Evolutionary conservation across 2,797 vertebrate species (phyloP), one percentile per base, ranked within the genome.

Genomic region (Microhierax caerulescens): DNA sequence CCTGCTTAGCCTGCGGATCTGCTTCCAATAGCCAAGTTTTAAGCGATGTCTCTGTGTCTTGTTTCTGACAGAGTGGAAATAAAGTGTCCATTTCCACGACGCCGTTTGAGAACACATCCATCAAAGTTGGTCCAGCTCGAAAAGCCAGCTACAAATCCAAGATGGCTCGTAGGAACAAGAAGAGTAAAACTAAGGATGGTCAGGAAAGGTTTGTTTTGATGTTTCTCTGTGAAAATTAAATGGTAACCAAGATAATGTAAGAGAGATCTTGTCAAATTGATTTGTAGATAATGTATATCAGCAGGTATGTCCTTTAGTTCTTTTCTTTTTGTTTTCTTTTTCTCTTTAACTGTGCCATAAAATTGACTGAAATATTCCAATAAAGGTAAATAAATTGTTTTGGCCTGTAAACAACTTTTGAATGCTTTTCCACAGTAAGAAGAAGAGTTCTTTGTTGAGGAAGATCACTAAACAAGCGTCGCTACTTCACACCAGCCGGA

Each of bases 161-260:
- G 97, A 99, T 99, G 99, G 99, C 99, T 32, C 98, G 99, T 47
- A 98, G 99, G 94, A 99, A 98, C 97, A 99, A 99, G 98, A 99
- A 98, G 97, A 99, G 96, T 93, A 99, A 98, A 97, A 98, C 94
- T 89, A 99, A 99, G 97, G 99, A 99, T 39, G 99, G 99, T 10
- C 99, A 99, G 88, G 99, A 99, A 96, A 99, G 99, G 99, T 99
- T 93, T 36, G 97, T 95, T 94, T 67, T 57, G 59, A 36, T 50
- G 13, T 69, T 96, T 78, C 47, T 80, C 24, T 82, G 32, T 90
- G 86, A 63, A 93, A 91, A 88, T 60, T n/a, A 84, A 87, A 34
- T 50, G 19, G 5, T 83, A 45, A 22, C 43, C 37, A 39, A 74
- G 48, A 45, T 78, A 86, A 54, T 16, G 10, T 69, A 43, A 64